Base-by-base conservation (phyloP, 2,888 invertebrate genomes). In the Leptogaster cylindrica region DNA sequence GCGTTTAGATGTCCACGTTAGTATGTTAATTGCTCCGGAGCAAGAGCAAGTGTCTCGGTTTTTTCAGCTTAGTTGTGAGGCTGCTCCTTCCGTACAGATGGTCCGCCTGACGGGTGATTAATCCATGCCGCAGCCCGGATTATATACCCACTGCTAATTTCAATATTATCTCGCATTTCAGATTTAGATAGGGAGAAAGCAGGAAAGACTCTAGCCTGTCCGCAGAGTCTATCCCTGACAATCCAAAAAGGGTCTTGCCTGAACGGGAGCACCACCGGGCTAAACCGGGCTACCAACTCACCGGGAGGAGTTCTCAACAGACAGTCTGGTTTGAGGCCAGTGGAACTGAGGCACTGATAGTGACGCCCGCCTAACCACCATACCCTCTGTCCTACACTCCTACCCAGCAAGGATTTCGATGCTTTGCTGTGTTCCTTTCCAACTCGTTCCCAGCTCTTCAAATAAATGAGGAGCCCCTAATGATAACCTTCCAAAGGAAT, bases 391-490 rank as follows among this genome's bases (percentile, higher is more conserved):
- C n/a, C n/a, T n/a, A n/a, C n/a, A n/a, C n/a, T n/a, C n/a, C n/a
- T n/a, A n/a, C n/a, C n/a, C n/a, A n/a, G n/a, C n/a, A n/a, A n/a
- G n/a, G 36, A 1, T 36, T 14, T 18, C 23, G 25, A 20, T 3
- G 18, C 14, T 8, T 8, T 39, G 10, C 10, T 25, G 25, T 61
- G 61, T 61, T 61, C 44, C 44, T 61, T 61, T 61, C n/a, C 44
- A 61, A 18, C 8, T 31, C 44, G 44, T 61, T 61, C 61, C 58
- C 33, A n/a, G 12, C 61, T 44, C 44, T 18, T 44, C 61, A 44
- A 36, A 61, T 61, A 61, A 44, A n/a, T 36, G 55, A 36, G 39
- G 23, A 31, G 6, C 39, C 36, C 23, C 61, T 44, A n/a, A 28
- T 28, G 27, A 55, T 36, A 36, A 31, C 39, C 55, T 23, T 39